A percentile compares a stretch with the other conserved stretches of the same genome.
Conservation (phyloP, 2,797 vertebrate species). For the Leucoraja ocellata region DNA sequence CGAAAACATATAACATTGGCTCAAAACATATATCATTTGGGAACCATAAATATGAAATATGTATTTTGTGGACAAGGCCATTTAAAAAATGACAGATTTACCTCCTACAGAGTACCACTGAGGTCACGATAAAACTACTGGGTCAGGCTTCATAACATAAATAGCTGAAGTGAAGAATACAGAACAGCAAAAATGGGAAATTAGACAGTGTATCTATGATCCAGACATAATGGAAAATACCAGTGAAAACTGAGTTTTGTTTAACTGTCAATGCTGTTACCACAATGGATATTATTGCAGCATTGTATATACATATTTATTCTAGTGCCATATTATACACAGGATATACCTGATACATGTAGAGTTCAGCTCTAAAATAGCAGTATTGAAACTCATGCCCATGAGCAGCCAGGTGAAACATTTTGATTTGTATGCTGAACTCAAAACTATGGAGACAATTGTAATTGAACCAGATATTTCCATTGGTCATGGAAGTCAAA, state of each 20-base stretch:
- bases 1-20: neutral
- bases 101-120: neutral
- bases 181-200: neutral
- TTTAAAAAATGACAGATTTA: neutral
- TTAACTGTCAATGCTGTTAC: neutral
- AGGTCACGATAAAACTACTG: neutral
- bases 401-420: neutral
- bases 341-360: neutral
- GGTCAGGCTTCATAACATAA: neutral
- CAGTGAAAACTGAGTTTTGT: neutral
- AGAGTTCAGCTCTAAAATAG: neutral
- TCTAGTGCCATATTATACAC: slow-evolving; percentile 1
- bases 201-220: neutral
- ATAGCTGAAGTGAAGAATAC: neutral
- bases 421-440: neutral
- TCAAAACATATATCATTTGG: neutral
- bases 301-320: slow-evolving; percentile 30
- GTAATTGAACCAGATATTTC: neutral
- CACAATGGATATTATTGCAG: neutral
- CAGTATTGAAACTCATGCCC: neutral
- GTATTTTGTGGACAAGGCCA: neutral
- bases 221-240: neutral
- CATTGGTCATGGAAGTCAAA: neutral
- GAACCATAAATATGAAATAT: neutral
- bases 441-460: neutral